phyloP scores from a whole-genome alignment of 1,140 invertebrate species.

The Drosophila fuyamai region DNA sequence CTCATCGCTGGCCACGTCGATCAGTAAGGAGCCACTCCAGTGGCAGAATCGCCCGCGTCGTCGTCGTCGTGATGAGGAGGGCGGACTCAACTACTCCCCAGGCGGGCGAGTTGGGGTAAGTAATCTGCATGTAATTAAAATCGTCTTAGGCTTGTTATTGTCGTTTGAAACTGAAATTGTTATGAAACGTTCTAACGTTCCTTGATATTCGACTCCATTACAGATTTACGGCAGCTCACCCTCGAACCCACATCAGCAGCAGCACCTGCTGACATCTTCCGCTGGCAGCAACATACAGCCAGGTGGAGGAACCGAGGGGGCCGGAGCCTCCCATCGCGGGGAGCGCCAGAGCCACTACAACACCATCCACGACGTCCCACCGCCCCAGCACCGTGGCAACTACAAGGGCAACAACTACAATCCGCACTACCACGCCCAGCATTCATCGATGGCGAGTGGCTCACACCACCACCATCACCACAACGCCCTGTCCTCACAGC shows the following conservation, averaged over 20 bases:
- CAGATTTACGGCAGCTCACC: slow-evolving; percentile 69
- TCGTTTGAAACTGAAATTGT: not conserved
- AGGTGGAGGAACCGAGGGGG: slow-evolving; percentile 42
- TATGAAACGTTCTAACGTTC: not conserved
- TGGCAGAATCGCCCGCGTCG: slow-evolving; percentile 76
- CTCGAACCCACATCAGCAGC: slow-evolving; percentile 58
- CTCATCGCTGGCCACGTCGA: slow-evolving; percentile 74
- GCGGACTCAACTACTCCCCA: slow-evolving; percentile 69
- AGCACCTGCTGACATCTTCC: slow-evolving; percentile 64
- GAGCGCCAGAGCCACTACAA: slow-evolving; percentile 59
- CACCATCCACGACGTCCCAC: slow-evolving; percentile 51
- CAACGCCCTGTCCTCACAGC: slow-evolving; percentile 50
- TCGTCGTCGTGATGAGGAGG: slow-evolving; percentile 78
- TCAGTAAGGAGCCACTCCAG: slow-evolving; percentile 68
- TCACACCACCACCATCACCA: slow-evolving; percentile 71
- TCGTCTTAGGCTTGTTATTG: too few relatives aligned
- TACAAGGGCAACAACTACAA: slow-evolving; percentile 83
- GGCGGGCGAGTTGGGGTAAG: slow-evolving; percentile 75
- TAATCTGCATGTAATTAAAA: slow-evolving; percentile 5
- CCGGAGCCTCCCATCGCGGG: slow-evolving; percentile 53
- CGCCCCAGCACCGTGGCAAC: slow-evolving; percentile 76
- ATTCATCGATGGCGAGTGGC: slow-evolving; percentile 56
- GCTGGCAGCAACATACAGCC: slow-evolving; percentile 55
- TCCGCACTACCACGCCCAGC: slow-evolving; percentile 78
- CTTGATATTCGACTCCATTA: not conserved